Conservation (phyloP, 37 sponge, comb jelly and placozoan species). For the Halisarca cf. caerulea region DNA sequence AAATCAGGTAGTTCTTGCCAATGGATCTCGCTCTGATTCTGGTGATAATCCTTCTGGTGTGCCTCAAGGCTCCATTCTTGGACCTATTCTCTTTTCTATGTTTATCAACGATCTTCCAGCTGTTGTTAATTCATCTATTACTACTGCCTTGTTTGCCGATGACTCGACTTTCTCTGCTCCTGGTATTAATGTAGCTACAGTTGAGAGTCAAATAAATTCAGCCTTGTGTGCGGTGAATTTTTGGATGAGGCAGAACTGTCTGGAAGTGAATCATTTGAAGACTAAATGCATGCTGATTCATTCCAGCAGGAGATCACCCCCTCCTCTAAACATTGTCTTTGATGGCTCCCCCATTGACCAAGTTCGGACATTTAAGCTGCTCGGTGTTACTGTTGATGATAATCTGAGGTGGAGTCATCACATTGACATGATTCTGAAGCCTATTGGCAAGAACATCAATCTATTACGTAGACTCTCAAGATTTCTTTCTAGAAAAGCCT, state of each 20-base stretch:
- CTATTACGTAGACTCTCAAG: not conserved
- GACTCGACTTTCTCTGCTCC: conserved; percentile 3
- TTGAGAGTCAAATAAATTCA: not conserved
- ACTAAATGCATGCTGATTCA: conserved; percentile 8
- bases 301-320: conserved; percentile 11
- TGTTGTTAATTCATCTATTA: conserved; percentile 13
- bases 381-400: conserved; percentile 1
- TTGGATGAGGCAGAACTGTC: conserved; percentile 15
- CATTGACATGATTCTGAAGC: not conserved
- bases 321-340: conserved; percentile 12
- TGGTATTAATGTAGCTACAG: not conserved
- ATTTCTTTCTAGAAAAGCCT: not conserved
- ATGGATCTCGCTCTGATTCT: conserved; percentile 8
- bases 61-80: conserved; percentile 11
- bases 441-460: not conserved
- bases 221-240: not conserved
- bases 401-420: not conserved
- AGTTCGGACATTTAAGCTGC: not conserved
- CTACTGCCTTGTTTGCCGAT: conserved; percentile 22
- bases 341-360: conserved; percentile 11
- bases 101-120: conserved; percentile 9
- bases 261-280: not conserved
- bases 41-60: conserved; percentile 7
- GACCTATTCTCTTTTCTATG: not conserved
- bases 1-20: conserved; percentile 6